Evolutionary conservation across 2,113 vertebrate species (phyloP).

Genomic region (Peromyscus polionotus): DNA sequence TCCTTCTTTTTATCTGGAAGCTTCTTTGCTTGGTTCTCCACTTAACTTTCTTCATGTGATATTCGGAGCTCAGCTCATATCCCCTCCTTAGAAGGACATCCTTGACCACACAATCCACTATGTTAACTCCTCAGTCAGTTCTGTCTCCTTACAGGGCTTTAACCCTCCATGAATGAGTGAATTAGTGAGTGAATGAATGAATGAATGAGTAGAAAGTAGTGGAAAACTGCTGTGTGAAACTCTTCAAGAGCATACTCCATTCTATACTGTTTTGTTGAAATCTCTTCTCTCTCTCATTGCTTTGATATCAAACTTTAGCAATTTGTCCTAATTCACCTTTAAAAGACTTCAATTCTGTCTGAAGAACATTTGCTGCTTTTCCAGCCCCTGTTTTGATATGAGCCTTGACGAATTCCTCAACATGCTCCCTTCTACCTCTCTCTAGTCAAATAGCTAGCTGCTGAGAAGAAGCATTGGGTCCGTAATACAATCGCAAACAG

Average conservation of each 20-base stretch:
- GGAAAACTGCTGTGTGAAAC: background rate
- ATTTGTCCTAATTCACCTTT: background rate
- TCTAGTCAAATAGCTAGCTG: background rate
- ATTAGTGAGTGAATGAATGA: background rate
- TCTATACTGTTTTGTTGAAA: slow-evolving; percentile 35
- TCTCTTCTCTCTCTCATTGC: background rate
- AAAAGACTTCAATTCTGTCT: background rate
- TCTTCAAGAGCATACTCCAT: background rate
- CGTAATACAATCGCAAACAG: background rate
- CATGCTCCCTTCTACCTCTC: background rate
- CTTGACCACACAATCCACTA: background rate
- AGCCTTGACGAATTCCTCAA: slow-evolving; percentile 19
- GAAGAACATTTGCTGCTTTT: slow-evolving; percentile 14
- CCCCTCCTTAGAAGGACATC: background rate
- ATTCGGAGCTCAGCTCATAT: background rate
- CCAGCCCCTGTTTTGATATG: background rate
- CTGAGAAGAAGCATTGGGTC: background rate
- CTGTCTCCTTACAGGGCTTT: background rate
- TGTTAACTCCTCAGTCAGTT: background rate
- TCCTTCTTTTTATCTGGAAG: background rate
- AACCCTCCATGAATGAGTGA: background rate
- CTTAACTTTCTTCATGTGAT: background rate
- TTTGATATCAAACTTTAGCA: background rate
- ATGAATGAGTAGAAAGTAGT: background rate
- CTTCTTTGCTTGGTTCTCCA: background rate